phyloP scores from a whole-genome alignment of 2,888 invertebrate genomes.

The Frankliniella intonsa region DNA sequence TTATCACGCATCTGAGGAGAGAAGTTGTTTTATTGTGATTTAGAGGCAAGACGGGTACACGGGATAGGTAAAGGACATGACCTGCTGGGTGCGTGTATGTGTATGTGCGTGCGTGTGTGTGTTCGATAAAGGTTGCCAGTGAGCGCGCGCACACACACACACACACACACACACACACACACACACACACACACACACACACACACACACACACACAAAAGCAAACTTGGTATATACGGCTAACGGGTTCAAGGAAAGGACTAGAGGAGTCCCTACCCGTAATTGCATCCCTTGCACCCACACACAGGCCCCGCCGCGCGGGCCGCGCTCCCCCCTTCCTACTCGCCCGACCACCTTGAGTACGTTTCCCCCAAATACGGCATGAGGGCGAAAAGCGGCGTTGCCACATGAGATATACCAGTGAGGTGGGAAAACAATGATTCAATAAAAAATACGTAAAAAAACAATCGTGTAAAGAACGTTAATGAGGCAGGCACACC shows the following conservation, averaged over 20 bases:
- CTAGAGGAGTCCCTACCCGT: background rate
- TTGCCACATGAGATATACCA: background rate
- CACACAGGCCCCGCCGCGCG: too few relatives aligned
- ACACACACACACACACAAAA: conserved; percentile 1
- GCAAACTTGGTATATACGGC: background rate
- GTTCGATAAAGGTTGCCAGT: background rate
- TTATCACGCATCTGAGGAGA: conserved; percentile 4
- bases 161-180: background rate
- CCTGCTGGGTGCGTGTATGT: background rate
- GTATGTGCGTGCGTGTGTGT: background rate
- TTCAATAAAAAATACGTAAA: too few relatives aligned
- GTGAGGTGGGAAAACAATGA: too few relatives aligned
- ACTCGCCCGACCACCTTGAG: background rate
- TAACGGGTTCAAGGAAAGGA: conserved; percentile 25
- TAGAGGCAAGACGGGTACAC: background rate
- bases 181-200: background rate
- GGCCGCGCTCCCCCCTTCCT: background rate
- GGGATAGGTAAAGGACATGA: conserved; percentile 2
- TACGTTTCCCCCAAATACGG: background rate
- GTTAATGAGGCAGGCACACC: too few relatives aligned
- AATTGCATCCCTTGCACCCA: conserved; percentile 9
- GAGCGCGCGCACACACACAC: background rate
- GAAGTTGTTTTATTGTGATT: background rate
- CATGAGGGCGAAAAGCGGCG: background rate
- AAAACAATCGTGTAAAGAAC: too few relatives aligned